Evolutionary conservation across 1,140 invertebrate genomes (phyloP).

Genomic region (Cephus cinctus): DNA sequence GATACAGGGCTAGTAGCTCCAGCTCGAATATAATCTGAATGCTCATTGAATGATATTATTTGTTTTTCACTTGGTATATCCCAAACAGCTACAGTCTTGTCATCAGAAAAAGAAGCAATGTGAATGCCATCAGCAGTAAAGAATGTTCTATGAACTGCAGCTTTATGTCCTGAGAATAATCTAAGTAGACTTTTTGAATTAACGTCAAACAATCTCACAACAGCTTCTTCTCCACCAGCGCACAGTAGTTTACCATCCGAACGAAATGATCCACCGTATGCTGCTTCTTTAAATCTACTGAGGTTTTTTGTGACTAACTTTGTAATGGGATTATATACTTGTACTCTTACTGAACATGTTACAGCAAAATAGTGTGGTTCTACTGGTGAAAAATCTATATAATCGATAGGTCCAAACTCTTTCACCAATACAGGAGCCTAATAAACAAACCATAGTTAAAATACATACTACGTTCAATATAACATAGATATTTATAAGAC

Average conservation of each 20-base stretch:
- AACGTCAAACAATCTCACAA: conserved; percentile 86
- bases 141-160: conserved; percentile 76
- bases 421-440: conserved; percentile 86
- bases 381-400: conserved; percentile 84
- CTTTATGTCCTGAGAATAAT: conserved; percentile 55
- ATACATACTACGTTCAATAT: too few species aligned
- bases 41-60: conserved; percentile 68
- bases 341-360: conserved; percentile 86
- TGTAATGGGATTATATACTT: conserved; percentile 88
- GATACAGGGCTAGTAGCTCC: conserved; percentile 76
- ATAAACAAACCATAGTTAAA: too few species aligned
- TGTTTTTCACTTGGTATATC: conserved; percentile 83
- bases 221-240: conserved; percentile 85
- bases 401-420: conserved; percentile 89
- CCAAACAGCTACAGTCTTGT: conserved; percentile 87
- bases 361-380: conserved; percentile 88
- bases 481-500: conserved; percentile 6
- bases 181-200: conserved; percentile 74
- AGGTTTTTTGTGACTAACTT: conserved; percentile 82
- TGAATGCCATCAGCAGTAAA: conserved; percentile 79
- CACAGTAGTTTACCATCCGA: conserved; percentile 82
- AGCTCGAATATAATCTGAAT: conserved; percentile 81
- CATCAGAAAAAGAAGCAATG: conserved; percentile 90
- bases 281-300: conserved; percentile 81
- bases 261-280: conserved; percentile 84